Evolutionary conservation across 2,797 vertebrate genomes (phyloP), one percentile per base, ranked within the genome.

Genomic region (Bucorvus abyssinicus): DNA sequence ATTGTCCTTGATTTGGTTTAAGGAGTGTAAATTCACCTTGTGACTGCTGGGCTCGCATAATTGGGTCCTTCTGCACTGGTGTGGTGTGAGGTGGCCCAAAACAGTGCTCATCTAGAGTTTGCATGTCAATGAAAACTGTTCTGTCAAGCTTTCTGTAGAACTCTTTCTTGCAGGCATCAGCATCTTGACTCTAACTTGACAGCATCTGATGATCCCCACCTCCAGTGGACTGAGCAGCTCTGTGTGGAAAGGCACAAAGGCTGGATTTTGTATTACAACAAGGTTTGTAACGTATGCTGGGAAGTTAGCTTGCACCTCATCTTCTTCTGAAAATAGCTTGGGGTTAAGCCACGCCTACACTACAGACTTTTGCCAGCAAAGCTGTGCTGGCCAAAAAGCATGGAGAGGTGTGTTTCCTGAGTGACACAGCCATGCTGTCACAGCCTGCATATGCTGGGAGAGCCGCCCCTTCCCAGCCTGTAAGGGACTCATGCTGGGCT

Each of bases 21-120:
- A 70, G 47, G 53, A 63, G 45, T 40, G 15, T 5, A 7, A 4
- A 19, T n/a, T 70, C 6, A 0, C 34, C 52, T 79, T 93, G 42
- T 2, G 4, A 16, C n/a, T 59, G 26, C 50, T 2, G 0, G 79
- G 22, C 40, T 52, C 7, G 0, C 1, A 1, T 17, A 45, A 23
- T 8, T 79, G 36, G 14, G n/a, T 74, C 32, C 12, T 60, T 70
- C 49, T 68, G 38, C 36, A 27, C 34, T 65, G 24, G 53, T 0
- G 0, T 40, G 34, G 34, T 4, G 2, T 60, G 45, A 44, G 0
- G 0, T 14, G 18, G 15, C 42, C 20, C 22, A 34, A 59, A 90
- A 20, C 49, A 60, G 20, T 0, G 0, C 23, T 82, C 18, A 81
- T 40, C 13, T 52, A 5, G n/a, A 67, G 29, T 52, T 27, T 56